Conservation (phyloP, 2,888 invertebrate genomes). For the Ligdia adustata region DNA sequence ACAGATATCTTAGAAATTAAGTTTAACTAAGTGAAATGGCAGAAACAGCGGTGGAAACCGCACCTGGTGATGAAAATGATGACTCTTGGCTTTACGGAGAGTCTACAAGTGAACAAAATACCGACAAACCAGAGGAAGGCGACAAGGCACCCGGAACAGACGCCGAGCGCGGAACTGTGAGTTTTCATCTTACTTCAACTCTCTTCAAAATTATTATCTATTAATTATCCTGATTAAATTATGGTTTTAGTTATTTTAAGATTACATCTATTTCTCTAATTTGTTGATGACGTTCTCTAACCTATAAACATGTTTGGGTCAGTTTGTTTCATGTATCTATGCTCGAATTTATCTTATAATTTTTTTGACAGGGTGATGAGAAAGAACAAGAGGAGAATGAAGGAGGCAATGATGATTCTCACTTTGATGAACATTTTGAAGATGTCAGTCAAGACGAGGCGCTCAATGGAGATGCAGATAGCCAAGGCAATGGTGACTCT, state of each 20-base stretch:
- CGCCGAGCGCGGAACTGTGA: conserved; percentile 18
- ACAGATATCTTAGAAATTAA: conserved; percentile 2
- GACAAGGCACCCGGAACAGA: conserved; percentile 44
- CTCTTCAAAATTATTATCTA: too few relatives aligned
- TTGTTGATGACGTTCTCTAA: conserved; percentile 20
- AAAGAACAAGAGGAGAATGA: conserved; percentile 77
- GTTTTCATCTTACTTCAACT: too few relatives aligned
- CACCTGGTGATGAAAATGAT: conserved; percentile 87
- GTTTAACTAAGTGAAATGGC: conserved; percentile 57
- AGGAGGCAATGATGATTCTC: conserved; percentile 76
- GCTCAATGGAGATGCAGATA: conserved; percentile 72
- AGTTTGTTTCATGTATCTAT: too few relatives aligned
- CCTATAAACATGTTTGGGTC: too few relatives aligned
- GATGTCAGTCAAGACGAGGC: conserved; percentile 69
- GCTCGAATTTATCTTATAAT: too few relatives aligned
- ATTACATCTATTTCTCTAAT: too few relatives aligned
- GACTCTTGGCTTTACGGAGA: conserved; percentile 96
- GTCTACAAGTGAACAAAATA: conserved; percentile 79
- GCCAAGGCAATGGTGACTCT: conserved; percentile 83
- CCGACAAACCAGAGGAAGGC: conserved; percentile 44
- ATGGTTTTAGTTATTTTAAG: too few relatives aligned
- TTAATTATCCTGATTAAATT: too few relatives aligned
- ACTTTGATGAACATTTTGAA: conserved; percentile 78
- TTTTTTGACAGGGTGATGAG: conserved; percentile 56
- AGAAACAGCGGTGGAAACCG: conserved; percentile 65